Evolutionary conservation across 92 coral and sea anemone genomes (phyloP).

Genomic region (Bergia puertoricense): DNA sequence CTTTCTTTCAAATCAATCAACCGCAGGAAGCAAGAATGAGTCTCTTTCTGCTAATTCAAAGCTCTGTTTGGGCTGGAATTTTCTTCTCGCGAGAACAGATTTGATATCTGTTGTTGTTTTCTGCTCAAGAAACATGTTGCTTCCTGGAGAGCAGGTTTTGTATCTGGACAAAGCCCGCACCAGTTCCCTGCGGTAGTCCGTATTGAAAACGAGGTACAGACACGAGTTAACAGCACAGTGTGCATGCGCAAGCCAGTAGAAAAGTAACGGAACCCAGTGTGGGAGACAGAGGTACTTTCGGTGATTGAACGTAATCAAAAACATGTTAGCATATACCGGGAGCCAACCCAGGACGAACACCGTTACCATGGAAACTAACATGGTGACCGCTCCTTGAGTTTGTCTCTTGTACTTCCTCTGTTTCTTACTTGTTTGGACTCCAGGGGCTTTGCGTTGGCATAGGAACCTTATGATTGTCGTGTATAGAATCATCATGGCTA

Average conservation of each 20-base stretch:
- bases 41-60: neutral
- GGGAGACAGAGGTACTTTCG: constrained; percentile 16
- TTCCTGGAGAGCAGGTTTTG: neutral
- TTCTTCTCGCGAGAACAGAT: neutral
- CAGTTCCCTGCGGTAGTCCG: constrained; percentile 11
- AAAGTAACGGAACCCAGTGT: constrained; percentile 12
- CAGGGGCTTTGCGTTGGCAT: constrained; percentile 9
- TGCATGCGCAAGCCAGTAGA: constrained; percentile 27
- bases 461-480: constrained; percentile 4
- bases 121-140: neutral
- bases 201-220: constrained; percentile 20
- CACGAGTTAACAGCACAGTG: constrained; percentile 27
- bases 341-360: constrained; percentile 28
- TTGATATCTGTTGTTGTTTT: neutral
- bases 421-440: constrained; percentile 14
- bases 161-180: neutral
- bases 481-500: constrained; percentile 2
- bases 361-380: constrained; percentile 19
- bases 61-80: neutral
- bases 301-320: constrained; percentile 16
- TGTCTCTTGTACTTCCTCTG: neutral
- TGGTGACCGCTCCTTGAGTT: neutral
- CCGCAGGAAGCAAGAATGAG: neutral
- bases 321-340: constrained; percentile 23
- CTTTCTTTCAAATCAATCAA: neutral